Conservation (phyloP, 2,113 vertebrate species). For the Dissostichus mawsoni region DNA sequence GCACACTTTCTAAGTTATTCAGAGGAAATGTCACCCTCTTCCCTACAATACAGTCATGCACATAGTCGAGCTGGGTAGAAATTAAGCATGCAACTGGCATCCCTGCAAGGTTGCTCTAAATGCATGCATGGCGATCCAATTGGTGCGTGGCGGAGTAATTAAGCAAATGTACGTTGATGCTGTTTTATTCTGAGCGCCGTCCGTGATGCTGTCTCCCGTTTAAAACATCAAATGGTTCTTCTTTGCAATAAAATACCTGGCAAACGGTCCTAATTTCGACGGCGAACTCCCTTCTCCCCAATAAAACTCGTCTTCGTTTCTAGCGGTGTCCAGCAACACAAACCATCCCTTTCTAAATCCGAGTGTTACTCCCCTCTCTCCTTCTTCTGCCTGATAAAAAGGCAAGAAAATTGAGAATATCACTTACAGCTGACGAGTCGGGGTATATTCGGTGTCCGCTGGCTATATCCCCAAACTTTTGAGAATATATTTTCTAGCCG, state of each 20-base stretch:
- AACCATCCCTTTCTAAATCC: slow-evolving; percentile 63
- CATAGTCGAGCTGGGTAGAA: slow-evolving; percentile 29
- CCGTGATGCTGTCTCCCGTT: slow-evolving; percentile 50
- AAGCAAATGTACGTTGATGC: slow-evolving; percentile 73
- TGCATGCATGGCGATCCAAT: slow-evolving; percentile 66
- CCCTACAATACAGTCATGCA: slow-evolving; percentile 15
- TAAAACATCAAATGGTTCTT: slow-evolving; percentile 9
- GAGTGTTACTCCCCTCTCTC: slow-evolving; percentile 47
- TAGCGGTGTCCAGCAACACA: slow-evolving; percentile 52
- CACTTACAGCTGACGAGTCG: slow-evolving; percentile 78
- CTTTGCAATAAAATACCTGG: slow-evolving; percentile 28
- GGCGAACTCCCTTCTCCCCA: slow-evolving; percentile 42
- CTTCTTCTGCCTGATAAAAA: slow-evolving; percentile 46
- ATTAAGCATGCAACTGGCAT: slow-evolving; percentile 75
- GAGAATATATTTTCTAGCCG: slow-evolving; percentile 71
- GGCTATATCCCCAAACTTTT: slow-evolving; percentile 80
- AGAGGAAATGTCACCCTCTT: slow-evolving; percentile 52
- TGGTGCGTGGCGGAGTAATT: slow-evolving; percentile 76
- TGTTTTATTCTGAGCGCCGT: slow-evolving; percentile 67
- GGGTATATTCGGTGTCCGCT: slow-evolving; percentile 60
- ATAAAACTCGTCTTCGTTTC: slow-evolving; percentile 67
- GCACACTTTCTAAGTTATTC: slow-evolving; percentile 78
- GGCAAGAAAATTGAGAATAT: slow-evolving; percentile 50
- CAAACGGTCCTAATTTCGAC: slow-evolving; percentile 57
- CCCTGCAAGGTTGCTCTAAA: slow-evolving; percentile 52